Evolutionary conservation across 1,140 invertebrate species (phyloP).

Genomic region (Eueides isabella): DNA sequence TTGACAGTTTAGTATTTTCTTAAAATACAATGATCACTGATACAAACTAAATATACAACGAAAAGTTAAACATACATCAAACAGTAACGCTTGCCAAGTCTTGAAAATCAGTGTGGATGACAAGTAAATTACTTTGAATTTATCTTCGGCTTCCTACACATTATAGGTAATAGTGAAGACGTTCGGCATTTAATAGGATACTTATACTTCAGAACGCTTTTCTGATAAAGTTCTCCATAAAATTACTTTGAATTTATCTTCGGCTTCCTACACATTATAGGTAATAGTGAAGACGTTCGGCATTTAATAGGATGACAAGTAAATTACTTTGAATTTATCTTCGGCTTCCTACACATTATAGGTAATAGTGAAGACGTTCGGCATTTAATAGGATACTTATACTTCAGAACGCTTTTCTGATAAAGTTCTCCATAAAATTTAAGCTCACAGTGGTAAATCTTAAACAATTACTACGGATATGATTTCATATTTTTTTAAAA

Average conservation of each 20-base stretch:
- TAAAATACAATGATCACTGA: no score
- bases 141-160: no score
- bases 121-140: no score
- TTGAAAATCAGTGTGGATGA: background rate
- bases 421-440: background rate
- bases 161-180: no score
- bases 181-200: no score
- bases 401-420: background rate
- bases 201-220: no score
- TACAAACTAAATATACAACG: no score
- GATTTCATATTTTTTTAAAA: background rate
- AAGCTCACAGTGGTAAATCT: background rate
- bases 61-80: background rate
- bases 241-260: background rate
- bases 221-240: background rate
- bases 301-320: no score
- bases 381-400: background rate
- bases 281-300: no score
- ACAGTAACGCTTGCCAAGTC: no score
- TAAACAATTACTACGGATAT: background rate
- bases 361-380: background rate
- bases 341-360: background rate
- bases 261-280: no score
- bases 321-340: slow-evolving; percentile 5
- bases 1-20: no score